Evolutionary conservation across 1,140 invertebrate species (phyloP).

Genomic region (Dufourea novaeangliae): DNA sequence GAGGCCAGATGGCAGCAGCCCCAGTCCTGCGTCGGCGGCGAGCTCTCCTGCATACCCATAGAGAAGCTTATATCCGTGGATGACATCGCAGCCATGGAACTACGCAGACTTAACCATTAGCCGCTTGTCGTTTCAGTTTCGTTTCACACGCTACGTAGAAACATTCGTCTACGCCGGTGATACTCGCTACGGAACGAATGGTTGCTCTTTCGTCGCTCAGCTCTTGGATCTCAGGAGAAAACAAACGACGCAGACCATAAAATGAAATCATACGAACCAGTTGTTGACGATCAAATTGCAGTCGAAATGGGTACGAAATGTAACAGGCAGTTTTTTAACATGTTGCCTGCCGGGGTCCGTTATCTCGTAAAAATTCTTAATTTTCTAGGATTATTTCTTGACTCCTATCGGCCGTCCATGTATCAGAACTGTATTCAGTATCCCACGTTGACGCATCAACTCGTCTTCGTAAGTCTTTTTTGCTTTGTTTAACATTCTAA

Average conservation of each 20-base stretch:
- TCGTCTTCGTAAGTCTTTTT: no score
- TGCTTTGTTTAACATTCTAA: no score
- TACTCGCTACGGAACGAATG: conserved; percentile 36
- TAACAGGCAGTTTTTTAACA: background rate
- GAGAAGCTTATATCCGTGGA: conserved; percentile 85
- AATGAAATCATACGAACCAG: background rate
- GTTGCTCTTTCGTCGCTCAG: background rate
- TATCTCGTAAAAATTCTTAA: background rate
- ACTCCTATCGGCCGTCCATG: no score
- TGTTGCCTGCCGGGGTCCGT: background rate
- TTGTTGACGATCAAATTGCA: no score
- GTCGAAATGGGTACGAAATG: background rate
- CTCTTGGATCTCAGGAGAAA: conserved; percentile 5
- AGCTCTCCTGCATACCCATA: conserved; percentile 90
- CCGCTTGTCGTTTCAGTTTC: conserved; percentile 62
- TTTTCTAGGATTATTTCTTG: no score
- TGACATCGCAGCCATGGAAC: conserved; percentile 80
- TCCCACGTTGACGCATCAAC: no score
- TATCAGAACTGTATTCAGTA: no score
- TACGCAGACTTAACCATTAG: conserved; percentile 80
- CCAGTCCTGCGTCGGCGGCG: conserved; percentile 87
- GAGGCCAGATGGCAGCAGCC: conserved; percentile 82
- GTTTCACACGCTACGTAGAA: conserved; percentile 65
- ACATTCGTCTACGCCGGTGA: conserved; percentile 56
- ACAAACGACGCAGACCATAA: background rate